Evolutionary conservation across 1,140 invertebrate genomes (phyloP), one percentile per base, ranked within the genome.

Genomic region (Papilio polyxenes): DNA sequence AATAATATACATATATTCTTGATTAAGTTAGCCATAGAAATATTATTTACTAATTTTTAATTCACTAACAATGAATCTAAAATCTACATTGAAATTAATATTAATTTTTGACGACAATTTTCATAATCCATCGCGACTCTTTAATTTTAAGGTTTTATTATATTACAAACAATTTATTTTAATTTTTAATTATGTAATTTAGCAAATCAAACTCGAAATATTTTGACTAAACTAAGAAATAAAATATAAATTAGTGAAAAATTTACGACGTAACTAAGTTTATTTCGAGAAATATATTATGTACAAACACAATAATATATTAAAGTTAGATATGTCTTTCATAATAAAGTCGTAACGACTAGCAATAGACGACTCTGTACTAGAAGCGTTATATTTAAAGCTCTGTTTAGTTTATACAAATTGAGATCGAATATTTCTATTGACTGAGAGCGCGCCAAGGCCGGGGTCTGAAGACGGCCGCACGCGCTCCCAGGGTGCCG

Each of bases 401-500:
- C 88, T 90, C 83, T 75, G 81, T 37, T 83, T 79, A 85, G 75
- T 86, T 92, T 79, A 94, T 81, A 93, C 90, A 59, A 92, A 93
- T 87, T 93, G 93, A 87, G 93, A 93, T 89, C 92, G 82, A 65
- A 93, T 83, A 80, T 93, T 93, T 82, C 91, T 89, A 81, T 94
- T 91, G 1, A 93, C 92, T 92, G 93, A 93, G 92, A 92, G 92
- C 89, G 90, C 92, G 31, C 85, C 91, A 9, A 94, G 86, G 8
- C 92, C 94, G 11, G 94, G 93, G 80, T 94, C 93, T n/a, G 91
- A 94, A 7, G 90, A 82, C 17, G 93, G 92, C 9, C 93, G 91
- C 65, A 94, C 91, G 83, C 94, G 93, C 93, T 92, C 93, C 91
- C 93, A 93, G 85, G 93, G 94, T 85, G 93, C 93, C 76, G 92